Evolutionary conservation across 2,113 vertebrate genomes (phyloP), one percentile per base, ranked within the genome.

Genomic region (pig (Sus scrofa)): DNA sequence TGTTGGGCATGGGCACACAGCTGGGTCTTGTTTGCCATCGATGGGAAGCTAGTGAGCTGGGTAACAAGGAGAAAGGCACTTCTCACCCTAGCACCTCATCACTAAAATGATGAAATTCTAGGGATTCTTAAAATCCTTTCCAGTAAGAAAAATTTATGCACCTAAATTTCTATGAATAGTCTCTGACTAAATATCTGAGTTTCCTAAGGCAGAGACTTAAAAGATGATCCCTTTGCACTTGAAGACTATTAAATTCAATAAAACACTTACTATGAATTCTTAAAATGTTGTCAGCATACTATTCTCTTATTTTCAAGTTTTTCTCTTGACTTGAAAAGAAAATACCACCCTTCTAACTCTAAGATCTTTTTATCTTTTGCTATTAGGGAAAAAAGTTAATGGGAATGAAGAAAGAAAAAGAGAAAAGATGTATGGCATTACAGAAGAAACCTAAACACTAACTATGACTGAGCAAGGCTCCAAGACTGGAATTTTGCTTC

Each of bases 401-500:
- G n/a, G 15, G 2, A 78, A 52, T 77, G 24, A 91, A 71, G 77
- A 70, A 44, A 60, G 65, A 50, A 39, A 44, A 50, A 30, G 75
- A 32, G 30, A 52, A 78, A 19, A 75, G 26, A 68, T 63, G 54
- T 82, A 50, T 18, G 54, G 15, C 32, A 65, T 63, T 65, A 77
- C 1, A 32, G 24, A 82, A 54, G 14, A 92, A 93, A 78, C 18
- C 9, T 86, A 93, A 92, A 74, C 71, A 37, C 32, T 92, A 94
- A 63, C 8, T 63, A 20, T 60, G 54, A 91, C 11, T 56, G 39
- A 86, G 27, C 8, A 96, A 81, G 19, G 37, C 67, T n/a, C n/a
- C n/a, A n/a, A n/a, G n/a, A n/a, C n/a, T n/a, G n/a, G n/a, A n/a
- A 34, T 89, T 86, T 54, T 20, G 77, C 89, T 79, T 89, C 56